Evolutionary conservation across 2,797 vertebrate species (phyloP), one percentile per base, ranked within the genome.

Genomic region (Atherinosoma microstoma): DNA sequence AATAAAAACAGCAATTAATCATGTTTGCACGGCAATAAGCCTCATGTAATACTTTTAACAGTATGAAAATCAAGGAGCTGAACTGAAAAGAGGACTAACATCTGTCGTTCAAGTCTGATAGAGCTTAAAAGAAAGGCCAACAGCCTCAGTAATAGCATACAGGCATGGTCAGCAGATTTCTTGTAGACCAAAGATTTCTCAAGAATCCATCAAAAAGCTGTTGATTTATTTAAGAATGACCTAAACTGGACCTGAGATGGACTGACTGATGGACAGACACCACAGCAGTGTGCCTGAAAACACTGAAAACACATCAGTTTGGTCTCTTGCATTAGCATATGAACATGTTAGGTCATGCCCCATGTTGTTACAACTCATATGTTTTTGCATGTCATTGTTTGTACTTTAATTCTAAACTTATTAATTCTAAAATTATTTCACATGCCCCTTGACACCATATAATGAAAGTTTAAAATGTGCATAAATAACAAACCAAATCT

Each of bases 1-100:
- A 84, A 53, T 22, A 64, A 61, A 4, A 80, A 47, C 6, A 61
- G 12, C 6, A 62, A 18, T 51, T 29, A 34, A 35, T 4, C 2
- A 56, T 49, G 10, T 64, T 49, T 49, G 7, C 7, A 65, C 35
- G 2, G 34, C 47, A 4, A 27, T 58, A 45, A 51, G 47, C 0
- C 36, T 13, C 11, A 36, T 59, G 32, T 18, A 34, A 36, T 24
- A 4, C 20, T 15, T 54, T 27, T 6, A 53, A 12, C 24, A 13
- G 24, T 12, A 5, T 53, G 12, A 53, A 53, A 53, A 27, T 27
- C 22, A 27, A 27, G 27, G 22, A 53, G 24, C 51, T 15, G 53
- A 27, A 2, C 13, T 29, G 53, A 27, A 29, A 54, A 16, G 3
- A 54, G 24, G 27, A 29, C 6, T 56, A 27, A 13, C 4, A 11